Evolutionary conservation across 2,888 invertebrate genomes (phyloP).

Genomic region (Eulithis testata): DNA sequence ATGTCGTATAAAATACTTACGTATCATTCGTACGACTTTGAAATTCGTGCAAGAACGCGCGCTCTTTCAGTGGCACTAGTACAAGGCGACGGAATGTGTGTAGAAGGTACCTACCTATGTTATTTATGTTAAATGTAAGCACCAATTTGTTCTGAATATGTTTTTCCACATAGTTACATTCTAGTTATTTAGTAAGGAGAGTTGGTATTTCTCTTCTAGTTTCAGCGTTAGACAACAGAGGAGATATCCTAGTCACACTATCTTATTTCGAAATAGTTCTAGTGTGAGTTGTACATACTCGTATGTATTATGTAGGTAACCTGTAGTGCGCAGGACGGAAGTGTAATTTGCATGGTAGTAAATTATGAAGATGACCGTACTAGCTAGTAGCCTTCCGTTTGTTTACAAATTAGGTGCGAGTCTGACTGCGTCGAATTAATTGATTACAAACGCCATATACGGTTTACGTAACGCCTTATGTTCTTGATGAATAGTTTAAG

Average conservation of each 20-base stretch:
- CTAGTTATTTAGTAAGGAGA: too few species aligned
- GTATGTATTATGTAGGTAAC: constrained; percentile 9
- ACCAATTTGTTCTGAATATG: too few species aligned
- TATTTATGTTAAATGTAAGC: too few species aligned
- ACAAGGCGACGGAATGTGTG: constrained; percentile 14
- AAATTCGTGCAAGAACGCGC: constrained; percentile 19
- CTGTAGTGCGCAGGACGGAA: constrained; percentile 53
- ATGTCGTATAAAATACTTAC: constrained; percentile 23
- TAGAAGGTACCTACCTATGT: too few species aligned
- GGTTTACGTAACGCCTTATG: constrained; percentile 18
- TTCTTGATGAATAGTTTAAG: constrained; percentile 6
- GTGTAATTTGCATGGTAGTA: constrained; percentile 66
- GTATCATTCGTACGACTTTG: neutral
- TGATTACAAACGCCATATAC: constrained; percentile 37
- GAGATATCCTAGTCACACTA: neutral
- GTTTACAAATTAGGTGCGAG: constrained; percentile 66
- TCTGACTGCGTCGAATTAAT: constrained; percentile 47
- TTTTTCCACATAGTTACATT: too few species aligned
- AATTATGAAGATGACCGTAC: constrained; percentile 66
- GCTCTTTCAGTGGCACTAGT: constrained; percentile 12
- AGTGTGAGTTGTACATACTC: constrained; percentile 4
- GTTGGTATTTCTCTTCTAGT: neutral
- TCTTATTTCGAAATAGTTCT: constrained; percentile 1
- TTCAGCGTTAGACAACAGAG: too few species aligned
- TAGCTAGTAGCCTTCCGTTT: constrained; percentile 57